Evolutionary conservation across 2,113 vertebrate species (phyloP).

Genomic region (Microcebus griseorufus): DNA sequence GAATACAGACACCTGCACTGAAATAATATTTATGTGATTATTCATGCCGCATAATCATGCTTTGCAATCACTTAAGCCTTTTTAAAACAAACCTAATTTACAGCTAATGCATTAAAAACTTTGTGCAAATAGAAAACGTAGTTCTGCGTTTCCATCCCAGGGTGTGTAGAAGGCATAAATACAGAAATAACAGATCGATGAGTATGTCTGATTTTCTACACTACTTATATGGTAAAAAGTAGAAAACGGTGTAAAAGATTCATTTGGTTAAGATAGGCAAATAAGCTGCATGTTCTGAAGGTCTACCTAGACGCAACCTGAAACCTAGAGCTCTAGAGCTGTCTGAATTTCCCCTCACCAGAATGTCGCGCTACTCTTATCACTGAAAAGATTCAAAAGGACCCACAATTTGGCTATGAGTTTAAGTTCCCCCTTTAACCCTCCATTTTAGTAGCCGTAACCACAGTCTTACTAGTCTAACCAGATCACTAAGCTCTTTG

Average conservation of each 20-base stretch:
- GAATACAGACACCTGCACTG: slow-evolving; percentile 78
- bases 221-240: not conserved
- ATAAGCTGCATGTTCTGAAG: not conserved
- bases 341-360: not conserved
- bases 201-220: slow-evolving; percentile 4
- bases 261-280: not conserved
- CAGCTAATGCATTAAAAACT: slow-evolving; percentile 60
- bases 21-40: slow-evolving; percentile 55
- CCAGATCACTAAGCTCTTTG: slow-evolving; percentile 32
- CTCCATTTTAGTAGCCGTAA: slow-evolving; percentile 22
- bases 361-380: not conserved
- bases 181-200: slow-evolving; percentile 9
- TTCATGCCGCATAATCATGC: slow-evolving; percentile 56
- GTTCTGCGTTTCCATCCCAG: not conserved
- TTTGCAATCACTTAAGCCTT: not conserved
- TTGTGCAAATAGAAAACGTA: slow-evolving; percentile 46
- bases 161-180: not conserved
- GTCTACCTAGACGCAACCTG: slow-evolving; percentile 63
- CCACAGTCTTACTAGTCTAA: slow-evolving; percentile 20
- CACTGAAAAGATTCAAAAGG: slow-evolving; percentile 1
- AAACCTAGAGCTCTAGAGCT: slow-evolving; percentile 36
- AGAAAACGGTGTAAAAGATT: slow-evolving; percentile 2
- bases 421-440: not conserved
- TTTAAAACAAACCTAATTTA: slow-evolving; percentile 53
- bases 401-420: not conserved